Conservation (phyloP, 2,113 vertebrate species). For the Gallinago jamesoni region DNA sequence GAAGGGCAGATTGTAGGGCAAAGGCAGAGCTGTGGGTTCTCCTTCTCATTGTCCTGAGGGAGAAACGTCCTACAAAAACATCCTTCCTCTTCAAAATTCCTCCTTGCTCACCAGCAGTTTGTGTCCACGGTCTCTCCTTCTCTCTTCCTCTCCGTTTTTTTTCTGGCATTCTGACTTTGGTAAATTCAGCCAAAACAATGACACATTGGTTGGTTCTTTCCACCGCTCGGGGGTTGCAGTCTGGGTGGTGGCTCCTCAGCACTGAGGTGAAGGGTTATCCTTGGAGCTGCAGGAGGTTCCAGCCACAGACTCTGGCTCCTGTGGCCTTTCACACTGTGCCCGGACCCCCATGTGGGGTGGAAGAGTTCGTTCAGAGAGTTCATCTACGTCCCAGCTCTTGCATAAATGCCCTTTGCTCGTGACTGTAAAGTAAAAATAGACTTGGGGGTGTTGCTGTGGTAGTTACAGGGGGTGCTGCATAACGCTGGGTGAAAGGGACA, state of each 20-base stretch:
- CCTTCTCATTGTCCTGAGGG: not conserved
- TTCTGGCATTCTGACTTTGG: too few relatives aligned
- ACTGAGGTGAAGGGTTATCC: not conserved
- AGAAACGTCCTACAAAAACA: not conserved
- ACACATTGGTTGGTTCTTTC: not conserved
- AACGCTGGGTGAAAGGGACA: not conserved
- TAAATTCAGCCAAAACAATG: too few relatives aligned
- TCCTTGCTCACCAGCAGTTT: not conserved
- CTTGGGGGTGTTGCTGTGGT: not conserved
- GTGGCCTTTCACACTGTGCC: fast-evolving
- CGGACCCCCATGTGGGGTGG: not conserved
- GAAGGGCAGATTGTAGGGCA: not conserved
- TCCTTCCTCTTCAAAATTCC: not conserved
- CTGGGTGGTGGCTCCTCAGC: not conserved
- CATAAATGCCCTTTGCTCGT: not conserved
- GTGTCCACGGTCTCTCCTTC: too few relatives aligned
- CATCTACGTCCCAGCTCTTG: not conserved
- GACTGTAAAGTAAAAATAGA: not conserved
- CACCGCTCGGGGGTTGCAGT: fast-evolving
- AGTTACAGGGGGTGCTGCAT: not conserved
- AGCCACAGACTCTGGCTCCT: fast-evolving
- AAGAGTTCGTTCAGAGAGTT: not conserved
- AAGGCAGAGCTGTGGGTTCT: not conserved
- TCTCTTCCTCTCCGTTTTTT: too few relatives aligned
- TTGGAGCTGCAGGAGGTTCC: not conserved